Evolutionary conservation across 2,113 vertebrate species (phyloP).

Genomic region (Cisticola juncidis): DNA sequence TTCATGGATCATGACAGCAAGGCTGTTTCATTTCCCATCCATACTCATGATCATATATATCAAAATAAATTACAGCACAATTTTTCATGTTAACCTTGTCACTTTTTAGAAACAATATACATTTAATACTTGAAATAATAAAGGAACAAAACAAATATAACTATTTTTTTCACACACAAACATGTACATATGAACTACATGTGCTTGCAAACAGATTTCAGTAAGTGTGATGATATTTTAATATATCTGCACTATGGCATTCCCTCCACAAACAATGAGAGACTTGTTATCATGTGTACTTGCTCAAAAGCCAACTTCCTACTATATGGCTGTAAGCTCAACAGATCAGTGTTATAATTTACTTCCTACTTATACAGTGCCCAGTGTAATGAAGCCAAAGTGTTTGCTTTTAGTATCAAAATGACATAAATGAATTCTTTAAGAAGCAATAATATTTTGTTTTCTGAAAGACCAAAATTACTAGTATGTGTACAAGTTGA

Average conservation of each 20-base stretch:
- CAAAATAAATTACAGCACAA: conserved; percentile 62
- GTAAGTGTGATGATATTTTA: conserved; percentile 26
- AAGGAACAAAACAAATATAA: conserved; percentile 50
- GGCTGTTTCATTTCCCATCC: conserved; percentile 28
- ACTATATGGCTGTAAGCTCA: conserved; percentile 8
- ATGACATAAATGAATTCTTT: not conserved
- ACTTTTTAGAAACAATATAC: conserved; percentile 67
- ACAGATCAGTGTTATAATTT: not conserved
- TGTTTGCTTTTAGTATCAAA: not conserved
- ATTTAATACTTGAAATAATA: conserved; percentile 65
- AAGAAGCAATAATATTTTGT: not conserved
- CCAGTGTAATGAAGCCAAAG: not conserved
- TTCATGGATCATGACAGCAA: conserved; percentile 48
- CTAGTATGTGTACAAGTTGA: not conserved
- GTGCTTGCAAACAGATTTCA: conserved; percentile 54
- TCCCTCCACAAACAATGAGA: conserved; percentile 4
- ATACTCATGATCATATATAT: conserved; percentile 45
- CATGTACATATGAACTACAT: conserved; percentile 69
- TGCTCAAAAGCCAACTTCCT: not conserved
- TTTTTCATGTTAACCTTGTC: conserved; percentile 50
- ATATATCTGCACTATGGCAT: conserved; percentile 36
- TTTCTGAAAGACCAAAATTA: not conserved
- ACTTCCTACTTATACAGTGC: not conserved
- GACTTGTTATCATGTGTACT: not conserved
- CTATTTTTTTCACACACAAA: conserved; percentile 55